Percentiles rank a stretch among this genome's conserved stretches.
Conservation (phyloP, 2,888 invertebrate species). For the Hypomecis punctinalis region DNA sequence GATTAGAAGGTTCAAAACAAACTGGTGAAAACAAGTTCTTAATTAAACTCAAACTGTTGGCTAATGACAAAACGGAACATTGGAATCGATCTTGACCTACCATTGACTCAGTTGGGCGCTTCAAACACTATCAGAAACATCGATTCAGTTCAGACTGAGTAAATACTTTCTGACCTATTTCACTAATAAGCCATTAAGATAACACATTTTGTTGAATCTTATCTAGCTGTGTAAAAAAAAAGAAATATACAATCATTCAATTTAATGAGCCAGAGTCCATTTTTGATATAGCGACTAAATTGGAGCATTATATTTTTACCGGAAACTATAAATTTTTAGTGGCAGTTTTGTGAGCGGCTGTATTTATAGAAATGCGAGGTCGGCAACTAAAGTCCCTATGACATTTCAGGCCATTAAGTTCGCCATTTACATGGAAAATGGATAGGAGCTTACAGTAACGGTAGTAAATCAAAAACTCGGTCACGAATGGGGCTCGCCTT, state of each 20-base stretch:
- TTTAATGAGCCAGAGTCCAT: conserved; percentile 21
- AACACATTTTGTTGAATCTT: conserved; percentile 8
- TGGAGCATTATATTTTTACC: conserved; percentile 11
- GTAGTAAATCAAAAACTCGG: conserved; percentile 49
- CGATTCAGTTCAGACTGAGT: conserved; percentile 55
- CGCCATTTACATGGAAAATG: conserved; percentile 45
- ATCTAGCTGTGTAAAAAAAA: not conserved
- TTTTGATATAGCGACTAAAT: not conserved
- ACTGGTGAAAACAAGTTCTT: conserved; percentile 10
- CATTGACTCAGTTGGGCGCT: conserved; percentile 46
- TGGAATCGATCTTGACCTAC: conserved; percentile 65
- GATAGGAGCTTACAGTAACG: conserved; percentile 41
- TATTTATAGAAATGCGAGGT: conserved; percentile 43
- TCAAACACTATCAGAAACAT: conserved; percentile 45
- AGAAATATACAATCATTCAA: conserved; percentile 10
- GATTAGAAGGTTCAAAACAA: conserved; percentile 5
- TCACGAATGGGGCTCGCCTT: conserved; percentile 54
- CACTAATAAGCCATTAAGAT: conserved; percentile 29
- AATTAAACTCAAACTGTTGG: conserved; percentile 2
- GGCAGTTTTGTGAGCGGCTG: conserved; percentile 40
- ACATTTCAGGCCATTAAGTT: conserved; percentile 45
- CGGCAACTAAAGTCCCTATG: conserved; percentile 33
- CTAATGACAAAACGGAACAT: conserved; percentile 26
- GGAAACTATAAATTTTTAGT: conserved; percentile 48
- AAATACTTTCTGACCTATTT: conserved; percentile 47